A percentile compares a stretch with the other conserved stretches of the same genome.
phyloP scores from a whole-genome alignment of 2,888 invertebrate genomes.

The Gryllus longicercus region DNA sequence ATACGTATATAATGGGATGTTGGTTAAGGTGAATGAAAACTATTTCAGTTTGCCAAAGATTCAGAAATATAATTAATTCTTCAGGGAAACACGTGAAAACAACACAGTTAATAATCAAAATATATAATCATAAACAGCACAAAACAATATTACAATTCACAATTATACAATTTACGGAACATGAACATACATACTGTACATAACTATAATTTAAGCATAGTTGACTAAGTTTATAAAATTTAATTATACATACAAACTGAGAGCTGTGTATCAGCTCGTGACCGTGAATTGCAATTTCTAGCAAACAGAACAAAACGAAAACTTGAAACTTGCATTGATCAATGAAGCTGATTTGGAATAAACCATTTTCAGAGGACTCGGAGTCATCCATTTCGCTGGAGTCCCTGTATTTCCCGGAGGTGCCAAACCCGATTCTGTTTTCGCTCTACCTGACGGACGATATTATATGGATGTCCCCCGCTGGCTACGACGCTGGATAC shows the following conservation, averaged over 20 bases:
- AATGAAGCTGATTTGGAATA: background rate
- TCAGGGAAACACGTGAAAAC: too few relatives aligned
- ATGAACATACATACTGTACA: too few relatives aligned
- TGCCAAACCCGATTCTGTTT: conserved; percentile 58
- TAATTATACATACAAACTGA: background rate
- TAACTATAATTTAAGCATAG: too few relatives aligned
- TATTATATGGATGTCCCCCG: conserved; percentile 61
- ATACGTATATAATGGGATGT: too few relatives aligned
- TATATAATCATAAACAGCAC: too few relatives aligned
- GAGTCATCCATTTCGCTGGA: conserved; percentile 55
- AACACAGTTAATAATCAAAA: too few relatives aligned
- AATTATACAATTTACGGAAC: too few relatives aligned
- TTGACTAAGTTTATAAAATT: background rate
- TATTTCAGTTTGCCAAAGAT: too few relatives aligned
- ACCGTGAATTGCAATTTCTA: background rate
- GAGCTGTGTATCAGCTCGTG: background rate
- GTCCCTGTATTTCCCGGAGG: conserved; percentile 55
- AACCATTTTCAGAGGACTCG: conserved; percentile 51
- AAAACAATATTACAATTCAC: too few relatives aligned
- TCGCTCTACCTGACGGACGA: conserved; percentile 52
- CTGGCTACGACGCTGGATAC: conserved; percentile 64
- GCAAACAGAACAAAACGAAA: background rate
- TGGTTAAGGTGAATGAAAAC: too few relatives aligned
- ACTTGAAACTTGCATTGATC: too few relatives aligned
- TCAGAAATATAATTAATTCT: too few relatives aligned